These are phyloP conservation scores for Aurelia coerulea DNA, from an alignment of 30 jellyfish, hydroid and myxozoan genomes.

Conservation along the genomic window DNA sequence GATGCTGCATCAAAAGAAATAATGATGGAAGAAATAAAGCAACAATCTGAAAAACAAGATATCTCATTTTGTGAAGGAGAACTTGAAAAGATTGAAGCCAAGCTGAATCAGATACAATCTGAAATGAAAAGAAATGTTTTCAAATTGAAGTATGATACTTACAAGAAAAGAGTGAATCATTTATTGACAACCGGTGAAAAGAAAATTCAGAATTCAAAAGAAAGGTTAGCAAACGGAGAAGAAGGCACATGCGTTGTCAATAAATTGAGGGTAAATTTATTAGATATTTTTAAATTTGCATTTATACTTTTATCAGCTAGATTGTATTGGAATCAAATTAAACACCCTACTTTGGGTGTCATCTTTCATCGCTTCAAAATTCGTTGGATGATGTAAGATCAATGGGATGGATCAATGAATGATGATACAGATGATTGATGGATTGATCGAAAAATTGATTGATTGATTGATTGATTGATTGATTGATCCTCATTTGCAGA, in stretches of 20 bases:
- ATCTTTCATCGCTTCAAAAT: no score
- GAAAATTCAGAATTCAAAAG: slow-evolving; percentile 40
- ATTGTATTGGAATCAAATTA: no score
- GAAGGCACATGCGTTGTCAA: slow-evolving; percentile 15
- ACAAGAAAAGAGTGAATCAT: slow-evolving; percentile 48
- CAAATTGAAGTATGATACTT: slow-evolving; percentile 50
- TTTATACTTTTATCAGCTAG: no score
- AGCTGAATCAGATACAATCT: slow-evolving; percentile 1
- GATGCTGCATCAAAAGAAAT: slow-evolving; percentile 21
- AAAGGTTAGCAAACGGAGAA: slow-evolving; percentile 33
- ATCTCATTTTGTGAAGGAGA: slow-evolving; percentile 2
- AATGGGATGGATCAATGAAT: no score
- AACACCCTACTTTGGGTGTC: no score
- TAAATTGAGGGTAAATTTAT: slow-evolving; percentile 69
- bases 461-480: no score
- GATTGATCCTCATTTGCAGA: no score
- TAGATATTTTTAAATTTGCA: not conserved
- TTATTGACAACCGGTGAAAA: slow-evolving; percentile 61
- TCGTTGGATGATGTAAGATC: no score
- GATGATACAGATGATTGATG: no score
- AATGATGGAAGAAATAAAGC: slow-evolving; percentile 12
- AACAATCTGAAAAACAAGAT: not conserved
- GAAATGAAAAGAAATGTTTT: slow-evolving; percentile 28
- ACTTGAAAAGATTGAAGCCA: slow-evolving; percentile 17
- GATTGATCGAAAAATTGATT: no score